Percentiles rank a stretch among this genome's conserved stretches.
These are phyloP conservation scores for Nannoperca obscura DNA, from an alignment of 2,797 vertebrate species.

Conservation along the genomic window DNA sequence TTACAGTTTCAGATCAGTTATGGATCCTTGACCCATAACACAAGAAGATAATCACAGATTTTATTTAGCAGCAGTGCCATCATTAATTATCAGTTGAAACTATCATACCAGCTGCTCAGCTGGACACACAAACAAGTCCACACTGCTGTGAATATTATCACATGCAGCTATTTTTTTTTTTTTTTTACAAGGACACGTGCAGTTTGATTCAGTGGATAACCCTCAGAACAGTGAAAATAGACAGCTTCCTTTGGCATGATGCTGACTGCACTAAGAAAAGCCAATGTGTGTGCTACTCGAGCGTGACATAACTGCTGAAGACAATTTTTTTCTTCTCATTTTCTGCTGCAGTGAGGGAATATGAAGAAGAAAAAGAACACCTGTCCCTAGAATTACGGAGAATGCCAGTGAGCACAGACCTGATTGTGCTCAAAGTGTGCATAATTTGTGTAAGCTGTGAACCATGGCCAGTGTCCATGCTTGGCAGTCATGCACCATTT, in stretches of 20 bases:
- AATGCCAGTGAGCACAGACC: slow-evolving; percentile 44
- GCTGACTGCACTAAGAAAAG: slow-evolving; percentile 60
- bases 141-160: background rate
- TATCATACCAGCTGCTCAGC: slow-evolving; percentile 16
- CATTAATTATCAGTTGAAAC: slow-evolving; percentile 1
- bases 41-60: background rate
- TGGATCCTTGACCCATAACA: background rate
- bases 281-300: slow-evolving; percentile 35
- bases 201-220: slow-evolving; percentile 32
- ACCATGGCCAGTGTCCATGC: slow-evolving; percentile 47
- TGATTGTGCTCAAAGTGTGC: slow-evolving; percentile 55
- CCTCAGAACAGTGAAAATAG: slow-evolving; percentile 37
- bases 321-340: slow-evolving; percentile 5
- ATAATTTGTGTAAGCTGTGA: slow-evolving; percentile 51
- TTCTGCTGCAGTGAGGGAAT: slow-evolving; percentile 48
- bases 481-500: slow-evolving; percentile 52
- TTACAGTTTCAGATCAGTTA: background rate
- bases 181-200: slow-evolving; percentile 27
- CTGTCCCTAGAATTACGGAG: slow-evolving; percentile 52
- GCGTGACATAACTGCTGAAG: slow-evolving; percentile 65
- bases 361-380: slow-evolving; percentile 53
- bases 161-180: slow-evolving; percentile 20
- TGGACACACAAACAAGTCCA: slow-evolving; percentile 1
- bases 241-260: slow-evolving; percentile 45
- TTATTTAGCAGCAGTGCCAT: background rate